A percentile compares a stretch with the other conserved stretches of the same genome.
phyloP scores from a whole-genome alignment of 2,113 vertebrate species.

The Dicerorhinus sumatrensis region DNA sequence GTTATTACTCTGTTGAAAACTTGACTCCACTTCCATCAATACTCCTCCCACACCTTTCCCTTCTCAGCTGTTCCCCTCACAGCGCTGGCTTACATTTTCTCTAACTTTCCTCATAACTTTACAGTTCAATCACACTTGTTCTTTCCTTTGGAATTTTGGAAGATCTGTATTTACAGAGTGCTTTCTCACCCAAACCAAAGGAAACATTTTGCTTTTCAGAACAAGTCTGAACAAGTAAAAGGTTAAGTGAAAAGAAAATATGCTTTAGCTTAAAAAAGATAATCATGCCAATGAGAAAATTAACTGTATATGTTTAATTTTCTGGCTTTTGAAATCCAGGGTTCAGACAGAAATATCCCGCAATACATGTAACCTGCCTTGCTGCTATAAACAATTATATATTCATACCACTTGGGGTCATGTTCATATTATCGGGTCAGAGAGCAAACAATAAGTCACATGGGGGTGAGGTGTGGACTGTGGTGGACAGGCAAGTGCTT shows the following conservation, averaged over 20 bases:
- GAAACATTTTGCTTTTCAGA: background rate
- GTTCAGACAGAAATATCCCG: background rate
- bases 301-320: background rate
- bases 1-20: constrained; percentile 51
- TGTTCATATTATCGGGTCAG: background rate
- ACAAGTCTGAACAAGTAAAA: background rate
- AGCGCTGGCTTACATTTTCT: background rate
- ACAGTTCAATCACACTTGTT: background rate
- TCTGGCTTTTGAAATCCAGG: background rate
- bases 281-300: background rate
- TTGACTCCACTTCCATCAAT: background rate
- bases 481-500: background rate
- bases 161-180: background rate
- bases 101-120: background rate
- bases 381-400: background rate
- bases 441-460: background rate
- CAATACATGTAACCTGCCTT: background rate
- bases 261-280: background rate
- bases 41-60: background rate
- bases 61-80: background rate
- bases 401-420: background rate
- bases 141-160: background rate
- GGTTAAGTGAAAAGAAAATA: background rate
- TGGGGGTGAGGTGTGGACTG: background rate
- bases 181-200: background rate